Evolutionary conservation across 1,140 invertebrate genomes (phyloP).

Genomic region (Bicyclus anynana): DNA sequence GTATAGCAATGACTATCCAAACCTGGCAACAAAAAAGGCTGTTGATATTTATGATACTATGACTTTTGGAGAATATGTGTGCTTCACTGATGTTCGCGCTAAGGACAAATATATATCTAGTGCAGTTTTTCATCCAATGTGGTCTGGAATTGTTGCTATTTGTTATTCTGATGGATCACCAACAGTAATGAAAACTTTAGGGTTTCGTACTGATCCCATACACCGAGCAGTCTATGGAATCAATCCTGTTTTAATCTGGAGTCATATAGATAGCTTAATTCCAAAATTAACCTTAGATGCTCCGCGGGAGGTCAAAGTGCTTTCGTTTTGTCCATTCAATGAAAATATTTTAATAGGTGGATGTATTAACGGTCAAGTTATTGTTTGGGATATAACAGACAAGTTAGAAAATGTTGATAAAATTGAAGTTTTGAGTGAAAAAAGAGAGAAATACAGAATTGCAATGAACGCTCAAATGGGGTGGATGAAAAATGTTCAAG

Average conservation of each 20-base stretch:
- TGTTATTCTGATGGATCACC: constrained; percentile 79
- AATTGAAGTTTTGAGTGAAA: constrained; percentile 79
- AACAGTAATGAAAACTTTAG: constrained; percentile 57
- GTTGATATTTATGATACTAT: constrained; percentile 54
- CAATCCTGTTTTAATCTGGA: constrained; percentile 85
- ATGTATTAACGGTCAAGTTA: constrained; percentile 84
- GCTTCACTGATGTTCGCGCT: constrained; percentile 79
- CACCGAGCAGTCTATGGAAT: constrained; percentile 74
- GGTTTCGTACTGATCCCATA: constrained; percentile 65
- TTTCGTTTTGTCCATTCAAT: constrained; percentile 83
- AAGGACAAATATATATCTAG: constrained; percentile 82
- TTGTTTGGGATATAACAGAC: constrained; percentile 85
- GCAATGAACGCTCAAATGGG: constrained; percentile 81
- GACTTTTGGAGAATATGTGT: constrained; percentile 79
- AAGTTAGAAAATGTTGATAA: constrained; percentile 81
- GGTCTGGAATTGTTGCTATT: constrained; percentile 81
- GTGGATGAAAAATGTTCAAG: constrained; percentile 82
- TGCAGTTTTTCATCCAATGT: constrained; percentile 83
- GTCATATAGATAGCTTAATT: constrained; percentile 81
- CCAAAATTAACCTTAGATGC: constrained; percentile 84
- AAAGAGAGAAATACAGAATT: constrained; percentile 79
- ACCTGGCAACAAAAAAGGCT: constrained; percentile 68
- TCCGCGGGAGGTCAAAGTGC: constrained; percentile 79
- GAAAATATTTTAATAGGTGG: constrained; percentile 84
- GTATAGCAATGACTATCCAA: constrained; percentile 81